Percentiles rank a stretch among this genome's conserved stretches.
phyloP scores from a whole-genome alignment of 2,113 vertebrate species.

The Patagioenas fasciata region DNA sequence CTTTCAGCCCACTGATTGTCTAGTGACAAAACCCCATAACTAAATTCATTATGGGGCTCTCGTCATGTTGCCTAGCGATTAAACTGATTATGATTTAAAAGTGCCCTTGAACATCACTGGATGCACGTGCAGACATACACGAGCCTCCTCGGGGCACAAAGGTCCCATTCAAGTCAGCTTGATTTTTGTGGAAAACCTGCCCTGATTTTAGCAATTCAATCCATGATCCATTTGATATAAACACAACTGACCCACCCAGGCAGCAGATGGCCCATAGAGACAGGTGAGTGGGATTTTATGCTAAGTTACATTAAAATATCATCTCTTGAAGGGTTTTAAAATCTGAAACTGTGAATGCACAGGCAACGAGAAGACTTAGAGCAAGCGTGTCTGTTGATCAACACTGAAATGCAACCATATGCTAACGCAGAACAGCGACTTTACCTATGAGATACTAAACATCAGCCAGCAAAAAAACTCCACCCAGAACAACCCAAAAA shows the following conservation, averaged over 20 bases:
- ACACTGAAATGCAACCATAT: background rate
- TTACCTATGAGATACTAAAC: background rate
- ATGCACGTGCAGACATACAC: background rate
- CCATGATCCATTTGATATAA: background rate
- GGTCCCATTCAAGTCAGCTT: background rate
- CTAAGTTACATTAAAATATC: background rate
- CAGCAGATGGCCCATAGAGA: background rate
- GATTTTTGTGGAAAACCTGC: background rate
- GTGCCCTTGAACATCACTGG: background rate
- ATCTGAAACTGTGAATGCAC: background rate
- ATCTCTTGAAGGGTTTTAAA: background rate
- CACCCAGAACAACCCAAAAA: background rate
- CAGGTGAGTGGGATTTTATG: background rate
- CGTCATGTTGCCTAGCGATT: background rate
- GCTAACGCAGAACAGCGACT: background rate
- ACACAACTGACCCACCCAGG: background rate
- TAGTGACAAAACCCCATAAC: constrained; percentile 12
- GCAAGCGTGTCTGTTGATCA: background rate
- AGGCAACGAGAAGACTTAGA: background rate
- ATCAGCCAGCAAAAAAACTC: background rate
- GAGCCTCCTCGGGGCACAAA: background rate
- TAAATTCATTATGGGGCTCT: background rate
- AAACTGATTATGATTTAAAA: constrained; percentile 22
- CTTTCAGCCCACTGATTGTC: background rate
- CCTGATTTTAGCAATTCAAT: background rate